Evolutionary conservation across 1,140 invertebrate genomes (phyloP).

Genomic region (Trachelipus rathkii): DNA sequence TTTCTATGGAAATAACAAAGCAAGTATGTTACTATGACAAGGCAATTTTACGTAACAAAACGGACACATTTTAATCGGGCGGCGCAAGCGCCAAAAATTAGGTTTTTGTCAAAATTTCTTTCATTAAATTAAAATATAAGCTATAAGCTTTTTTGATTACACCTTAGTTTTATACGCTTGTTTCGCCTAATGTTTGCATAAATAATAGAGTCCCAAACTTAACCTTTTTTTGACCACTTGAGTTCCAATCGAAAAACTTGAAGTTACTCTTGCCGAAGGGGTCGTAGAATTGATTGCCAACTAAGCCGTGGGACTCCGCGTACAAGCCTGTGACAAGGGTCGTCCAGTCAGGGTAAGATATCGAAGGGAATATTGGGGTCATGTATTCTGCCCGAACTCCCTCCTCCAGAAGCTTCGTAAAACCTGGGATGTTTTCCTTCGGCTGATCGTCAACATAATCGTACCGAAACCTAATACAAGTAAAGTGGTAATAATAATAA

Average conservation of each 20-base stretch:
- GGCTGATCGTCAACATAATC: slow-evolving; percentile 48
- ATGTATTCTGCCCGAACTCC: slow-evolving; percentile 48
- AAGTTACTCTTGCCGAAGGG: slow-evolving; percentile 42
- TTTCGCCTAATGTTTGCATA: no score
- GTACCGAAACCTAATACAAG: slow-evolving; percentile 48
- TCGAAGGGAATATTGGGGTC: slow-evolving; percentile 47
- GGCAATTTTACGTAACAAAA: no score
- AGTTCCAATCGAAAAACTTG: slow-evolving; percentile 46
- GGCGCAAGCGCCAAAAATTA: no score
- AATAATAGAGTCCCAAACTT: no score
- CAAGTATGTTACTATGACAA: no score
- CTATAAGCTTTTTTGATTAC: no score
- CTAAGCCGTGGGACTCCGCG: slow-evolving; percentile 45
- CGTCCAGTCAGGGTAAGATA: slow-evolving; percentile 49
- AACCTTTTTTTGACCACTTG: slow-evolving; percentile 44
- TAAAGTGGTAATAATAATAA: not conserved
- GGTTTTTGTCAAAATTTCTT: no score
- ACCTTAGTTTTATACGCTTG: no score
- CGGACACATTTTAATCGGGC: no score
- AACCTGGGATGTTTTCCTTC: slow-evolving; percentile 45
- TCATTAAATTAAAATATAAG: no score
- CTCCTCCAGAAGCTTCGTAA: slow-evolving; percentile 46
- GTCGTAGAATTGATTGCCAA: slow-evolving; percentile 53
- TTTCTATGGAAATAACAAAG: no score
- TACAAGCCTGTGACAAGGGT: slow-evolving; percentile 47